Percentiles rank a stretch among this genome's conserved stretches.
These are phyloP conservation scores for Eilema caniola DNA, from an alignment of 2,888 invertebrate species.

Conservation along the genomic window DNA sequence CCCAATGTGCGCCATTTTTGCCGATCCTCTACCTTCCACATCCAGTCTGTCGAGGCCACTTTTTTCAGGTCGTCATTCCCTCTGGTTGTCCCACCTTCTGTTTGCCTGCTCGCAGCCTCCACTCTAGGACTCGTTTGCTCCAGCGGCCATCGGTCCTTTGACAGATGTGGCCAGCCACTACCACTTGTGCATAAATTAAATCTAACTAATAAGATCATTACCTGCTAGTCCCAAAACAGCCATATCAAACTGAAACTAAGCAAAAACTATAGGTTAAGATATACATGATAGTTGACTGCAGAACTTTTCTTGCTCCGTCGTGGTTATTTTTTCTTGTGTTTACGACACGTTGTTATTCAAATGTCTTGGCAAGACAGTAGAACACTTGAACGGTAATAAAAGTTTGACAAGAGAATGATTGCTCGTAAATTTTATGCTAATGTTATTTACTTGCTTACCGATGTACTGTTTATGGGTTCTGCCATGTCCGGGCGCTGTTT, in stretches of 20 bases:
- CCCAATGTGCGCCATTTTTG: too few relatives aligned
- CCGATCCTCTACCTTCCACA: too few relatives aligned
- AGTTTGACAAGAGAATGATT: slow-evolving; percentile 47
- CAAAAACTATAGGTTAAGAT: slow-evolving; percentile 30
- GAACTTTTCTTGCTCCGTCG: slow-evolving; percentile 30
- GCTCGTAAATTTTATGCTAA: slow-evolving; percentile 50
- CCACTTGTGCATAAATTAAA: too few relatives aligned
- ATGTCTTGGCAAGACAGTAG: slow-evolving; percentile 42
- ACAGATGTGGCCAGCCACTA: too few relatives aligned
- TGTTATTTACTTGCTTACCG: slow-evolving; percentile 43
- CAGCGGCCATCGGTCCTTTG: too few relatives aligned
- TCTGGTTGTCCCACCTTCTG: too few relatives aligned
- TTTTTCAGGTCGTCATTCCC: too few relatives aligned
- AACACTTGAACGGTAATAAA: slow-evolving; percentile 38
- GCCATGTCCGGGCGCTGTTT: neutral
- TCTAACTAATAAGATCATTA: too few relatives aligned
- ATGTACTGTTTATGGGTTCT: slow-evolving; percentile 27
- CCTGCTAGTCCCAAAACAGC: neutral
- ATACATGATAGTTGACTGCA: slow-evolving; percentile 38
- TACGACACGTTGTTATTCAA: slow-evolving; percentile 52
- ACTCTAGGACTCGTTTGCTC: too few relatives aligned
- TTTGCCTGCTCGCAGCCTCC: too few relatives aligned
- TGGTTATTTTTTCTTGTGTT: slow-evolving; percentile 42
- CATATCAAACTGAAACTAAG: neutral
- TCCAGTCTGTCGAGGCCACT: too few relatives aligned